phyloP scores from a whole-genome alignment of 2,888 invertebrate genomes.

The Microplitis deprimator region DNA sequence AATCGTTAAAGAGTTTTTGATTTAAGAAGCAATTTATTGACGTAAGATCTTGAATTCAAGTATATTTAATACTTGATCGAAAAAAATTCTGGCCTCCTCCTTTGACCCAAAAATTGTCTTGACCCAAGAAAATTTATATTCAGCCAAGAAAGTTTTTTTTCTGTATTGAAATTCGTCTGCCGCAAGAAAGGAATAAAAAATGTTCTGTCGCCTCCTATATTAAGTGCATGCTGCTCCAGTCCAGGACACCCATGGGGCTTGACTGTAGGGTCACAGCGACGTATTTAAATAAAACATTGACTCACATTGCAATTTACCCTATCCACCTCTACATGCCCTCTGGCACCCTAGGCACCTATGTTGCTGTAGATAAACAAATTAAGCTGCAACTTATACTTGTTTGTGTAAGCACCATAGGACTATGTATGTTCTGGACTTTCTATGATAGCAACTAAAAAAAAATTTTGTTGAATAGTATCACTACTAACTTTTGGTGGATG shows the following conservation, averaged over 20 bases:
- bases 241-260: slow-evolving; percentile 67
- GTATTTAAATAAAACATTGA: slow-evolving; percentile 70
- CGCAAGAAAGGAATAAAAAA: slow-evolving; percentile 65
- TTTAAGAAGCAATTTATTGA: too few relatives aligned
- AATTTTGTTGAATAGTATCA: too few relatives aligned
- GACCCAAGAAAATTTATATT: too few relatives aligned
- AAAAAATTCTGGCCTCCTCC: too few relatives aligned
- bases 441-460: too few relatives aligned
- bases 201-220: slow-evolving; percentile 67
- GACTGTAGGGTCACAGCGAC: slow-evolving; percentile 62
- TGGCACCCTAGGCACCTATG: slow-evolving; percentile 38
- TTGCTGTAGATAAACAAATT: slow-evolving; percentile 66
- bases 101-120: too few relatives aligned
- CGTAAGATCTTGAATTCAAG: too few relatives aligned
- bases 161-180: slow-evolving; percentile 28
- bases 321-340: slow-evolving; percentile 44
- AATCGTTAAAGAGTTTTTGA: too few relatives aligned
- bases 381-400: slow-evolving; percentile 65
- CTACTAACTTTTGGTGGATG: too few relatives aligned
- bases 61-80: too few relatives aligned
- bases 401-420: slow-evolving; percentile 51
- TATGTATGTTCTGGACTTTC: too few relatives aligned
- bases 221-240: slow-evolving; percentile 65
- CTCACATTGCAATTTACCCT: slow-evolving; percentile 64
- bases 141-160: too few relatives aligned